phyloP scores from a whole-genome alignment of 2,888 invertebrate genomes.

The Polia nebulosa region DNA sequence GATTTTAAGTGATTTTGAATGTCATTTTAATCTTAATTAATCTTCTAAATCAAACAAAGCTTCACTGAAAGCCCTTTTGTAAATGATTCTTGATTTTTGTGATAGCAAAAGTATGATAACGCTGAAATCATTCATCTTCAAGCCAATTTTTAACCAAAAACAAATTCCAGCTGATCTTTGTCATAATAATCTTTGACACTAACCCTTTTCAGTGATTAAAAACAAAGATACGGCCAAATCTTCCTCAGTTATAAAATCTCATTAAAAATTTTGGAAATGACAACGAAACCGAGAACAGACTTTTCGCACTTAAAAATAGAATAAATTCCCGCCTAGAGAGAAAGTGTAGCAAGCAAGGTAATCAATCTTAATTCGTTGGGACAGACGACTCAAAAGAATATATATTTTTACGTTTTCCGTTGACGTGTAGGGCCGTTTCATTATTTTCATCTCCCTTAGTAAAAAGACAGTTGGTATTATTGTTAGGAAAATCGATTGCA shows the following conservation, averaged over 20 bases:
- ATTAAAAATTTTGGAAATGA: slow-evolving; percentile 61
- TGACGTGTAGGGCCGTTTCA: slow-evolving; percentile 72
- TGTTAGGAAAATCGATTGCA: slow-evolving; percentile 53
- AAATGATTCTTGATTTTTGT: background rate
- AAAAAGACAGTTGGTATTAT: slow-evolving; percentile 52
- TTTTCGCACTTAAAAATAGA: slow-evolving; percentile 69
- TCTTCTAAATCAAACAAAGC: no score
- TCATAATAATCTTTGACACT: slow-evolving; percentile 54
- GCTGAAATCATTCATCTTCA: slow-evolving; percentile 12
- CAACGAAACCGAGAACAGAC: slow-evolving; percentile 52
- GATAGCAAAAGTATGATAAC: background rate
- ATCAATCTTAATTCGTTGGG: slow-evolving; percentile 83
- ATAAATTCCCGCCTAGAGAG: slow-evolving; percentile 66
- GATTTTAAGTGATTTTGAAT: no score
- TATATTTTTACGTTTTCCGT: slow-evolving; percentile 70
- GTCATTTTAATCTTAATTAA: no score
- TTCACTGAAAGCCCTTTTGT: background rate
- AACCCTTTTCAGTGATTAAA: slow-evolving; percentile 58
- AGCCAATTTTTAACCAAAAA: slow-evolving; percentile 29
- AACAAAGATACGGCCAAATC: slow-evolving; percentile 58
- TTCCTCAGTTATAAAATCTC: slow-evolving; percentile 59
- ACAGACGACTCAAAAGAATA: slow-evolving; percentile 80
- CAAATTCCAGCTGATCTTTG: slow-evolving; percentile 38
- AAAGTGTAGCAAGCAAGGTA: slow-evolving; percentile 69
- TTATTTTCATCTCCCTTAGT: slow-evolving; percentile 68